phyloP scores from a whole-genome alignment of 1,140 invertebrate genomes.

The Drosophila guanche region DNA sequence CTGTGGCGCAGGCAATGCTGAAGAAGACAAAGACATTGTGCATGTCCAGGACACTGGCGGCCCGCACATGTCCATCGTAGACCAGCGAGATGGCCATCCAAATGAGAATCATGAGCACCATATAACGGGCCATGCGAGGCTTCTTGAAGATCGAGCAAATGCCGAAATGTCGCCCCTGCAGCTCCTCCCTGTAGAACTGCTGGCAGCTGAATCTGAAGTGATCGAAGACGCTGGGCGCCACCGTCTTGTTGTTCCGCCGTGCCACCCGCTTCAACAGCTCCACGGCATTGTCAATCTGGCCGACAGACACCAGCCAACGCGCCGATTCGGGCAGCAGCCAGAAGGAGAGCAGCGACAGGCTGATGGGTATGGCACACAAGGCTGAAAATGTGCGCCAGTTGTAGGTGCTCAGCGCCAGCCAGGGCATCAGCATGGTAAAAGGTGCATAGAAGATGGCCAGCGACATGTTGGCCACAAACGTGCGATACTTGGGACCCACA shows the following conservation, averaged over 20 bases:
- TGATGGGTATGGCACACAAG: conserved; percentile 88
- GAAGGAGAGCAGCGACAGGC: conserved; percentile 87
- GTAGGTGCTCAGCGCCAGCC: conserved; percentile 89
- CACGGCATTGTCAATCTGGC: conserved; percentile 90
- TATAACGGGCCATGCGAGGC: conserved; percentile 88
- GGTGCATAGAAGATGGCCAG: conserved; percentile 93
- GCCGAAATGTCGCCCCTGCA: conserved; percentile 88
- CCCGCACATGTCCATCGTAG: conserved; percentile 94
- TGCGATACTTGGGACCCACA: conserved; percentile 92
- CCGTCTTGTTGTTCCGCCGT: conserved; percentile 88
- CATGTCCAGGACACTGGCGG: conserved; percentile 89
- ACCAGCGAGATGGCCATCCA: conserved; percentile 94
- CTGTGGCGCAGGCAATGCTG: conserved; percentile 91
- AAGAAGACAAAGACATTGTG: conserved; percentile 93
- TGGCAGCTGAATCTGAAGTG: conserved; percentile 85
- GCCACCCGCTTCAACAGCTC: conserved; percentile 91
- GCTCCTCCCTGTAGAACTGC: conserved; percentile 87
- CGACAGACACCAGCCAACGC: conserved; percentile 92
- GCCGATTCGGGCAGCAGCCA: conserved; percentile 92
- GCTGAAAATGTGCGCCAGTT: conserved; percentile 89
- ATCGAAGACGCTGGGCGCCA: conserved; percentile 88
- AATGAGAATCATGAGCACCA: conserved; percentile 90
- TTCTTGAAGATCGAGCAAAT: conserved; percentile 90
- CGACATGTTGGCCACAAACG: conserved; percentile 93
- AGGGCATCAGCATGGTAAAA: conserved; percentile 89